Conservation (phyloP, 2,113 vertebrate species). For the Dolichotis patagonum region DNA sequence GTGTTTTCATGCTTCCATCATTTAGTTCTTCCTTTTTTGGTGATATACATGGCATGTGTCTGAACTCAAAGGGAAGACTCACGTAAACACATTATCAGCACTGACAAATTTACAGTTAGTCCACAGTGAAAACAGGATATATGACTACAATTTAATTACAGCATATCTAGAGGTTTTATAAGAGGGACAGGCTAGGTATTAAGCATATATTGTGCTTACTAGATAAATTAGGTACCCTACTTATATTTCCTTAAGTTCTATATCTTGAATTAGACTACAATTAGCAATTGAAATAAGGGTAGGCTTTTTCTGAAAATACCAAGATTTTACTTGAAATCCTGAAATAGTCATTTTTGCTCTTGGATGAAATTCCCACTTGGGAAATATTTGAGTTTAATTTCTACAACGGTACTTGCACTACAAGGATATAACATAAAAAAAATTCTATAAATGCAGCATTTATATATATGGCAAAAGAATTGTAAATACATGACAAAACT, state of each 20-base stretch:
- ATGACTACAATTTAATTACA: background rate
- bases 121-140: background rate
- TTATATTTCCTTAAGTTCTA: background rate
- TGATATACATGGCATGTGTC: background rate
- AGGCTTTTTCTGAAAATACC: background rate
- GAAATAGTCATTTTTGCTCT: background rate
- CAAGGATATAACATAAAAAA: background rate
- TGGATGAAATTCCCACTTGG: constrained; percentile 4
- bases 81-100: background rate
- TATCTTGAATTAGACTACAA: background rate
- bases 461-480: background rate
- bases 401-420: background rate
- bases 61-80: constrained; percentile 44
- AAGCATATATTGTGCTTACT: background rate
- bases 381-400: constrained; percentile 38
- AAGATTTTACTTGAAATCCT: constrained; percentile 10
- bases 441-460: background rate
- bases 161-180: background rate
- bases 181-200: background rate
- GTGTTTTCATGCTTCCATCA: constrained; percentile 36
- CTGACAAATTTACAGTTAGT: background rate
- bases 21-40: background rate
- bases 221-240: background rate
- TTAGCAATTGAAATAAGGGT: background rate
- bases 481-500: constrained; percentile 13